Base-by-base conservation (phyloP, 1,140 invertebrate species). In the Ooceraea biroi region DNA sequence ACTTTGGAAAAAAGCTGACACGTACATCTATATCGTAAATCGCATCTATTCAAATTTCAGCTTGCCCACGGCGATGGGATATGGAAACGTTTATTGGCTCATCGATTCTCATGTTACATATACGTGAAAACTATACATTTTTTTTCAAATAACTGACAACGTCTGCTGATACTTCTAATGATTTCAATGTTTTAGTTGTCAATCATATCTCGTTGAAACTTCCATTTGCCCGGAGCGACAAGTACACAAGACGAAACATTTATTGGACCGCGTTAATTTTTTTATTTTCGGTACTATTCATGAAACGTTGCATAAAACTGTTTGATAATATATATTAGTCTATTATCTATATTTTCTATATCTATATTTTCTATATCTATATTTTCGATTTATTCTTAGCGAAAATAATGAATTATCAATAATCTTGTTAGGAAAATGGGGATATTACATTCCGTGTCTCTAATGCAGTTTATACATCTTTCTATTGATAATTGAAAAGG, bases 1-100 rank as follows among this genome's bases (percentile, higher is more conserved):
- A 36, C 30, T 69, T 1, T 78, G 41, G 17, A 69, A 78, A 78
- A n/a, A 78, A 61, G n/a, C 25, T 8, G 3, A 22, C 14, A 8
- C 4, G 22, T 41, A n/a, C 1, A n/a, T 77, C 41, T 1, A 3
- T 46, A 60, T 61, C 57, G 48, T 1, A 27, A n/a, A 25, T 69
- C 36, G 12, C 3, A 27, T 78, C 30, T 27, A 7, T 46, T 69
- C 22, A 14, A 55, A 44, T 66, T 66, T 41, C 22, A 46, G 1
- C 11, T 68, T 11, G 36, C 22, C 0, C 1, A 11, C 8, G 27
- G 3, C 19, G 41, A 66, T 3, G 22, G 7, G 61, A 52, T 36
- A 66, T 68, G 14, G 36, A 44, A 27, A 68, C 27, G 63, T 78
- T 44, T 55, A 57, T 44, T 19, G 17, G 17, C n/a, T 44, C 19